Evolutionary conservation across 1,140 invertebrate genomes (phyloP), one percentile per base, ranked within the genome.

Genomic region (Lepidurus arcticus): DNA sequence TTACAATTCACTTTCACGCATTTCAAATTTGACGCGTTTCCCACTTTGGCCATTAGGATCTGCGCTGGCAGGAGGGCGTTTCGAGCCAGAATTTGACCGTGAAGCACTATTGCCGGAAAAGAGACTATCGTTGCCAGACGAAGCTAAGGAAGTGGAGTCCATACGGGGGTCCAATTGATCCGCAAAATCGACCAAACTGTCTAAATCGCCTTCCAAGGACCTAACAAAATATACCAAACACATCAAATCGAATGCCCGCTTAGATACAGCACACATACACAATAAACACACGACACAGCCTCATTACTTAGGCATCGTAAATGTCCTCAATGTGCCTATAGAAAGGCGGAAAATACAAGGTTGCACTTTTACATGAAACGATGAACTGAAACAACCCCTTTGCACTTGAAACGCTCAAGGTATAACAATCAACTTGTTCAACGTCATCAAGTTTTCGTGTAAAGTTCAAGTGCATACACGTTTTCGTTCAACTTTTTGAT

Each of bases 1-100:
- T 65, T 65, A 65, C 53, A 65, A 21, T 65, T 65, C 53, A 16
- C 53, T 65, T 65, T 65, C 53, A 65, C 53, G 53, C 53, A 65
- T 65, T 65, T 65, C 53, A 21, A 65, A 65, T 65, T 65, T 65
- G 9, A 65, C 53, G 8, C 53, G 53, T 65, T 65, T 65, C 13
- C 53, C 53, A 21, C 21, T 65, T 65, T 65, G 53, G 53, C 13
- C n/a, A 21, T 65, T n/a, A 21, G 53, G n/a, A 21, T 65, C n/a
- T 21, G 21, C 21, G 16, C 53, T 21, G 53, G 16, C 53, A 65
- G 53, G 53, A 65, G 53, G 53, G 53, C 53, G 53, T 65, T 65
- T 65, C 16, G 53, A 65, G 53, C 53, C 21, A 13, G 53, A 65
- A n/a, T 65, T 65, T 13, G 53, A 65, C 53, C 53, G 16, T 13